Conservation (phyloP, 2,888 invertebrate species). For the Acleris sparsana region DNA sequence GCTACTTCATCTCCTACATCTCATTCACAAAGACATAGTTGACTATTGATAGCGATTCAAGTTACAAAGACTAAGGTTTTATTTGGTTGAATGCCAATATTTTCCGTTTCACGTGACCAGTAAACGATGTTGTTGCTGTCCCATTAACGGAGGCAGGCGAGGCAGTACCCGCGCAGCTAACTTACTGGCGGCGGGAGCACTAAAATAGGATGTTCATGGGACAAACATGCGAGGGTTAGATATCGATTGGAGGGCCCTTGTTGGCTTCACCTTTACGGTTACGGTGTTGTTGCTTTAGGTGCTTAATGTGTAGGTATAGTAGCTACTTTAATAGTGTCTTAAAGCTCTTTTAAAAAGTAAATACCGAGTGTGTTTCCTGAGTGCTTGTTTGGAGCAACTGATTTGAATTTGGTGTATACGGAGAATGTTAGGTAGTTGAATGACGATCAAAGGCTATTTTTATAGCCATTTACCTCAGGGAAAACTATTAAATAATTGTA, state of each 20-base stretch:
- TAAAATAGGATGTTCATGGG: constrained; percentile 76
- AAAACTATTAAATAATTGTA: too few relatives aligned
- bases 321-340: neutral
- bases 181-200: constrained; percentile 66
- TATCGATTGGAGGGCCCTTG: constrained; percentile 32
- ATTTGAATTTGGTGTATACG: too few relatives aligned
- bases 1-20: too few relatives aligned
- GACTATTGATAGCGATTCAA: too few relatives aligned
- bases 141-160: constrained; percentile 73
- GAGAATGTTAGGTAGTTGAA: too few relatives aligned
- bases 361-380: too few relatives aligned
- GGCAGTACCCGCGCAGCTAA: constrained; percentile 72
- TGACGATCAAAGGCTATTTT: too few relatives aligned
- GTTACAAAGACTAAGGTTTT: too few relatives aligned
- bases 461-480: too few relatives aligned
- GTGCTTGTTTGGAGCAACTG: too few relatives aligned
- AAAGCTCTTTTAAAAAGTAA: too few relatives aligned
- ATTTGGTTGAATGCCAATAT: constrained; percentile 23
- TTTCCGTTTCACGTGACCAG: constrained; percentile 54
- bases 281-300: neutral
- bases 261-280: constrained; percentile 28
- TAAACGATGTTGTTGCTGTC: constrained; percentile 71
- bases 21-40: too few relatives aligned
- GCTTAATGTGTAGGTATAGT: constrained; percentile 37
- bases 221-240: constrained; percentile 56